phyloP scores from a whole-genome alignment of 37 sponge, comb jelly and placozoan genomes.

The Beroe forskalii region DNA sequence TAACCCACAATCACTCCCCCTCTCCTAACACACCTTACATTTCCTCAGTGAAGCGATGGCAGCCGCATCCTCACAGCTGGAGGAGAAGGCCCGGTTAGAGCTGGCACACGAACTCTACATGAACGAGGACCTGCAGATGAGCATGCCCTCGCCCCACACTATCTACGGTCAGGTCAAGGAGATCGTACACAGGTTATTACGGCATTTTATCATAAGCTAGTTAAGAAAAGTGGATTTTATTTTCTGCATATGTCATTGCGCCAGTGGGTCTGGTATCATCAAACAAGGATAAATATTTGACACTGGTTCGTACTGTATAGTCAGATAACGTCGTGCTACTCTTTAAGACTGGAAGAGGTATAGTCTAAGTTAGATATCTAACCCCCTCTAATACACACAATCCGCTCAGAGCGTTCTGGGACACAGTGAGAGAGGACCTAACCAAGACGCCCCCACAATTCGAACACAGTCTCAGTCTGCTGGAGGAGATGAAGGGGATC shows the following conservation, averaged over 20 bases:
- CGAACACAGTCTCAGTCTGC: constrained; percentile 22
- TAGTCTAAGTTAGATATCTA: too few species aligned
- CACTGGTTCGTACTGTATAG: too few species aligned
- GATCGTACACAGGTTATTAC: constrained; percentile 45
- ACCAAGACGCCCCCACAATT: constrained; percentile 16
- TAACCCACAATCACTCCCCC: too few species aligned
- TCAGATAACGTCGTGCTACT: too few species aligned
- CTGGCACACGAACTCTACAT: constrained; percentile 43
- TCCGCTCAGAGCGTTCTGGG: constrained; percentile 62
- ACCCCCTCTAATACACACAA: too few species aligned
- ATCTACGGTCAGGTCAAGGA: constrained; percentile 40
- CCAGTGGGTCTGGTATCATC: too few species aligned
- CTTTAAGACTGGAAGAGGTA: too few species aligned
- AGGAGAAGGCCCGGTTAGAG: constrained; percentile 14
- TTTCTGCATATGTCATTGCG: too few species aligned
- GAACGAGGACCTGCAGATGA: constrained; percentile 58
- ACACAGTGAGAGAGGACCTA: constrained; percentile 27
- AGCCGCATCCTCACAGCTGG: neutral
- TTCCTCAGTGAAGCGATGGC: constrained; percentile 23
- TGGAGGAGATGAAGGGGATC: constrained; percentile 25
- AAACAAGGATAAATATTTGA: too few species aligned
- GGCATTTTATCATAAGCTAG: neutral
- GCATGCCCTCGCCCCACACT: neutral
- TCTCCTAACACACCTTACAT: neutral
- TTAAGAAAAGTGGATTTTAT: neutral